phyloP scores from a whole-genome alignment of 1,140 invertebrate species.

The Cecropterus lyciades region DNA sequence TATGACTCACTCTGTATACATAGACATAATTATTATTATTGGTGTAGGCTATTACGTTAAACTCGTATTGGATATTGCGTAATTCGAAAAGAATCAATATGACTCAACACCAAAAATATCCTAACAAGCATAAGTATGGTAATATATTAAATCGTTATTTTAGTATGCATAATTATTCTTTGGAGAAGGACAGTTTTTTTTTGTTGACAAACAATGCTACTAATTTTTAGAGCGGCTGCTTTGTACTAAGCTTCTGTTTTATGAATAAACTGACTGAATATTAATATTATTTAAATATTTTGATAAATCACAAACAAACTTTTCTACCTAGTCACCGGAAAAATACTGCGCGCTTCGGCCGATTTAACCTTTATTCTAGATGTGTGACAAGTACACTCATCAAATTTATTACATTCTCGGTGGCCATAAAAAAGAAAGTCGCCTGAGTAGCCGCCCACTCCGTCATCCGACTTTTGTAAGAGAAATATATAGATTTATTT shows the following conservation, averaged over 20 bases:
- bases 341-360: constrained; percentile 3
- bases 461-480: constrained; percentile 64
- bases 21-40: constrained; percentile 35
- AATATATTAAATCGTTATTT: constrained; percentile 13
- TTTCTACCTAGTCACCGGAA: not conserved
- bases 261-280: too few species aligned
- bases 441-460: constrained; percentile 58
- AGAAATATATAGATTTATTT: constrained; percentile 56
- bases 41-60: constrained; percentile 48
- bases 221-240: too few species aligned
- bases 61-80: constrained; percentile 70
- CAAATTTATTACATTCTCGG: constrained; percentile 65
- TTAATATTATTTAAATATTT: not conserved
- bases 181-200: too few species aligned
- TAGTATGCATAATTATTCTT: too few species aligned
- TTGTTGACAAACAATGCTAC: too few species aligned
- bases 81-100: constrained; percentile 55
- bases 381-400: constrained; percentile 47
- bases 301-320: constrained; percentile 1
- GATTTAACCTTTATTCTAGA: constrained; percentile 33
- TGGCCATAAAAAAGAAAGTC: constrained; percentile 80
- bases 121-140: constrained; percentile 39
- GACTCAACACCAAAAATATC: constrained; percentile 72
- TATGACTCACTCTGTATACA: constrained; percentile 25
- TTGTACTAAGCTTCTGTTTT: too few species aligned